Conservation (phyloP, 2,113 vertebrate genomes). For the Oreochromis tanganicae region DNA sequence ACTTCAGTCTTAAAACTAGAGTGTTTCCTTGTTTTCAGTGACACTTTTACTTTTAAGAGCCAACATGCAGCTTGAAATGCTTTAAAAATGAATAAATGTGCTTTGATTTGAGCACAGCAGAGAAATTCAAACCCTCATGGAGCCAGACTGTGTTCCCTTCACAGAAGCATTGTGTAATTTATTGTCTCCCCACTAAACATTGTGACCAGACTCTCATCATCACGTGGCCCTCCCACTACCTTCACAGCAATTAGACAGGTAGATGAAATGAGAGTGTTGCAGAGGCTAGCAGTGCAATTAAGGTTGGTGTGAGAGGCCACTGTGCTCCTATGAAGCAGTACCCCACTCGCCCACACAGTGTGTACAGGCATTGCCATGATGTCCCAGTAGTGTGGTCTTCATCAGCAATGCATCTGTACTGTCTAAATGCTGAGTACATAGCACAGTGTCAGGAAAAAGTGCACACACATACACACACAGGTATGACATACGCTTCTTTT, state of each 20-base stretch:
- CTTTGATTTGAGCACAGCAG: neutral
- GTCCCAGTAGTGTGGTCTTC: neutral
- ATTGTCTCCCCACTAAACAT: constrained; percentile 16
- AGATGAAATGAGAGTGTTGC: constrained; percentile 51
- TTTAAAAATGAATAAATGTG: constrained; percentile 15
- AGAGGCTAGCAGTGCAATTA: constrained; percentile 60
- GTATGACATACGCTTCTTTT: neutral
- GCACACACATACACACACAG: neutral
- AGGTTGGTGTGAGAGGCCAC: constrained; percentile 41
- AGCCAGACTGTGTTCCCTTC: neutral
- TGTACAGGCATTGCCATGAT: neutral
- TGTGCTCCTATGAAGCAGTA: constrained; percentile 10
- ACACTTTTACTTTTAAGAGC: neutral
- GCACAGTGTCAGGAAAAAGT: neutral
- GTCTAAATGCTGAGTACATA: neutral
- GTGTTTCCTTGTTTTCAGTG: neutral
- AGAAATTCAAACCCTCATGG: neutral
- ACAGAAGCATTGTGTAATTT: constrained; percentile 41
- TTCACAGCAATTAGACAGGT: constrained; percentile 54
- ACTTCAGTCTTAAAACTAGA: neutral
- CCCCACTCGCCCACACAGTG: neutral
- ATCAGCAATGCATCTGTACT: neutral
- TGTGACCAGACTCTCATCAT: constrained; percentile 44
- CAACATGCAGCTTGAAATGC: neutral
- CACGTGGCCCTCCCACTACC: constrained; percentile 15